Percentiles rank a stretch among this genome's conserved stretches.
Evolutionary conservation across 2,888 invertebrate species (phyloP).

Genomic region (Pomacea canaliculata): DNA sequence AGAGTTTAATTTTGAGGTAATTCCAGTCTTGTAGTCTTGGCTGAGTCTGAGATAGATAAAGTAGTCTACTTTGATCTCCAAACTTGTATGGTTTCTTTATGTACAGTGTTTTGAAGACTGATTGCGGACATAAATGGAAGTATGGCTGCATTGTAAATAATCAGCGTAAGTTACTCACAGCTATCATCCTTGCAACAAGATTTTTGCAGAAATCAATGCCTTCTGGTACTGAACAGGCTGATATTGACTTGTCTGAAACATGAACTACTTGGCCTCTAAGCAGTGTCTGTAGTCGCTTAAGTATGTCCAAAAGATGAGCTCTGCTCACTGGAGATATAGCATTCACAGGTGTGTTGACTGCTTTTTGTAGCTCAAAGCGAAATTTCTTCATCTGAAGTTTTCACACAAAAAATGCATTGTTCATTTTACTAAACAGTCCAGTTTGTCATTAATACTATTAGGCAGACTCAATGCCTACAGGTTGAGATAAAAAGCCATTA

Average conservation of each 20-base stretch:
- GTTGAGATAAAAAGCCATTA: too few relatives aligned
- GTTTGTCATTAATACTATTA: too few relatives aligned
- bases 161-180: slow-evolving; percentile 71
- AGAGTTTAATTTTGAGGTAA: too few relatives aligned
- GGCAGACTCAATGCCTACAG: too few relatives aligned
- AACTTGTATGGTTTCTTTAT: too few relatives aligned
- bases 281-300: slow-evolving; percentile 80
- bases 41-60: too few relatives aligned
- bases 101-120: too few relatives aligned
- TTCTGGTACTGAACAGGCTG: slow-evolving; percentile 80
- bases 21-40: too few relatives aligned
- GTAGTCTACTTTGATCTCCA: too few relatives aligned
- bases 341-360: slow-evolving; percentile 89
- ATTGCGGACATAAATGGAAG: too few relatives aligned
- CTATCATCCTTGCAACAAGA: slow-evolving; percentile 81
- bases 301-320: slow-evolving; percentile 82
- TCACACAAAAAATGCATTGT: background rate
- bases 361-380: slow-evolving; percentile 82
- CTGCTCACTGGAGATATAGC: slow-evolving; percentile 84
- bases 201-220: slow-evolving; percentile 79
- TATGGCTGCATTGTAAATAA: too few relatives aligned
- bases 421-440: too few relatives aligned
- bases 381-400: slow-evolving; percentile 77
- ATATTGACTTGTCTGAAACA: slow-evolving; percentile 74
- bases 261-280: slow-evolving; percentile 80